Conservation (phyloP, 2,113 vertebrate species). For the Pimephales promelas region DNA sequence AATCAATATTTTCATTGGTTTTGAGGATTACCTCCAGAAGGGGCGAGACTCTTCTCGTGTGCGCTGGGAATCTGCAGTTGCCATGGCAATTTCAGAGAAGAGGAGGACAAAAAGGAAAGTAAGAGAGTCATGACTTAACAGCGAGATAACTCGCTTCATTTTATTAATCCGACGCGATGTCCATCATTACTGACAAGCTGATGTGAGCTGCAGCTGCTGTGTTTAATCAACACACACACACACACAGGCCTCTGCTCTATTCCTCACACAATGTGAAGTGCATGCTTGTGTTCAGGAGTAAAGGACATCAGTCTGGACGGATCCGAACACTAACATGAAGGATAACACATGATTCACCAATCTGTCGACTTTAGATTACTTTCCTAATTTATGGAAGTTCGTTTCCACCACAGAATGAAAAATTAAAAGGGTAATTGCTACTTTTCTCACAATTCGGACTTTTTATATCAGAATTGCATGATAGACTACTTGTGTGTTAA, state of each 20-base stretch:
- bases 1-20: constrained; percentile 65
- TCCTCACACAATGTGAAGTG: neutral
- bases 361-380: too few species aligned
- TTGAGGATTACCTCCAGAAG: constrained; percentile 71
- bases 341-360: too few species aligned
- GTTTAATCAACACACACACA: neutral
- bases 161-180: constrained; percentile 13
- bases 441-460: too few species aligned
- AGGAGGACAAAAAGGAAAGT: neutral
- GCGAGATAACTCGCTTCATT: constrained; percentile 65
- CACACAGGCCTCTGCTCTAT: neutral
- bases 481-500: too few species aligned
- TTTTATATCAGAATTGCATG: too few species aligned
- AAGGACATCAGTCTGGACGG: neutral
- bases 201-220: neutral
- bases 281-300: neutral
- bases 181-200: constrained; percentile 27
- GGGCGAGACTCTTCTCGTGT: constrained; percentile 61
- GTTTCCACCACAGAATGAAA: too few species aligned
- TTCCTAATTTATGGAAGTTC: too few species aligned
- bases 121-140: constrained; percentile 68
- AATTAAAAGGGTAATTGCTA: too few species aligned
- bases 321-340: too few species aligned
- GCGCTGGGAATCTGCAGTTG: constrained; percentile 69
- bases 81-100: constrained; percentile 68